Conservation (phyloP, 2,797 vertebrate genomes). For the Leuciscus waleckii region DNA sequence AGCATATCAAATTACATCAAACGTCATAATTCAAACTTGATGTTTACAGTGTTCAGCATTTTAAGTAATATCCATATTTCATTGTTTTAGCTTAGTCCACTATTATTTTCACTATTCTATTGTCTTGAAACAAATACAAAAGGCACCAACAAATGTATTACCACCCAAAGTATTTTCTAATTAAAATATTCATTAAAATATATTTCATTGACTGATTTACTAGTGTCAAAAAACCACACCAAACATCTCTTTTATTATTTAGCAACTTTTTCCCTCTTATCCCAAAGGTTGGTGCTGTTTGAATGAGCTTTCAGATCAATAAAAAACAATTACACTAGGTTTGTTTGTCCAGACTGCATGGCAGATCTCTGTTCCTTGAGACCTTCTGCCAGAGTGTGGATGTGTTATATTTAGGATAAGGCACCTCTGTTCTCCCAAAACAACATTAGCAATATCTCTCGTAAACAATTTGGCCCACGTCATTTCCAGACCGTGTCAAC, state of each 20-base stretch:
- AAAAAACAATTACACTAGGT: conserved; percentile 27
- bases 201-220: neutral
- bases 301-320: neutral
- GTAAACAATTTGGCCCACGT: conserved; percentile 37
- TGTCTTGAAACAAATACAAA: neutral
- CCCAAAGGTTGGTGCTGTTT: neutral
- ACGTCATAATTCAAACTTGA: neutral
- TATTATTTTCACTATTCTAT: neutral
- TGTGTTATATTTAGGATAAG: neutral
- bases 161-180: neutral
- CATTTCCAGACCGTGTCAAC: conserved; percentile 4
- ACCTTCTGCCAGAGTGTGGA: neutral
- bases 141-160: neutral
- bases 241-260: neutral
- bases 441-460: conserved; percentile 23
- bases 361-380: conserved; percentile 13
- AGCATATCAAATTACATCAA: neutral
- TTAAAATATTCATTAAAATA: neutral
- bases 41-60: neutral
- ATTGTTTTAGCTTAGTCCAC: neutral
- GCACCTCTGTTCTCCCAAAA: conserved; percentile 3
- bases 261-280: neutral
- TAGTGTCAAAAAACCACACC: neutral
- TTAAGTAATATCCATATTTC: neutral
- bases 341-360: conserved; percentile 43